phyloP scores from a whole-genome alignment of 2,113 vertebrate species.

The Cepphus grylle region DNA sequence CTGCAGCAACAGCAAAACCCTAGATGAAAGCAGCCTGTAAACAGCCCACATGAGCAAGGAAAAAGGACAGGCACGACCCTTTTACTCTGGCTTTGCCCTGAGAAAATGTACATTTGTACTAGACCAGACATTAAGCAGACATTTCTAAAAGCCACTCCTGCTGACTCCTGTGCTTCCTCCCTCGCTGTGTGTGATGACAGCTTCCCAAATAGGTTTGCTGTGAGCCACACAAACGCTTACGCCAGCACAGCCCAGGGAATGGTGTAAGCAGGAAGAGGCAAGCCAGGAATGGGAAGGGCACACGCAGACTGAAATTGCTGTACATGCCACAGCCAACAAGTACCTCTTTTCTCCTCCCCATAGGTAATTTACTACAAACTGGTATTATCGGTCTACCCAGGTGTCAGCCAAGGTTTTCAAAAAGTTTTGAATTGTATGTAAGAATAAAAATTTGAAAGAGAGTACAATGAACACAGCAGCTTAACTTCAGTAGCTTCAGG shows the following conservation, averaged over 20 bases:
- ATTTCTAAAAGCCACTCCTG: not conserved
- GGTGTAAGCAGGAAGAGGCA: not conserved
- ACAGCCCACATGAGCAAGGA: not conserved
- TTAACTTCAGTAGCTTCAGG: not conserved
- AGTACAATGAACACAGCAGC: not conserved
- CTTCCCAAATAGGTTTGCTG: not conserved
- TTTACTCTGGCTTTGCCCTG: not conserved
- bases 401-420: not conserved
- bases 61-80: not conserved
- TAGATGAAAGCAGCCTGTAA: not conserved
- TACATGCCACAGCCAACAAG: not conserved
- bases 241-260: not conserved
- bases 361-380: not conserved
- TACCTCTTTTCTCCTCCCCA: not conserved
- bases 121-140: not conserved
- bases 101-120: not conserved
- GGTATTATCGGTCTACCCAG: not conserved
- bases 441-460: not conserved
- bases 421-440: not conserved
- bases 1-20: not conserved
- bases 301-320: not conserved
- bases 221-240: not conserved
- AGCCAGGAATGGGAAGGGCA: not conserved
- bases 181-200: not conserved
- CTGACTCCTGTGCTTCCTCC: not conserved